These are phyloP conservation scores for Bombyx mandarina DNA, from an alignment of 1,140 invertebrate species.

Conservation along the genomic window DNA sequence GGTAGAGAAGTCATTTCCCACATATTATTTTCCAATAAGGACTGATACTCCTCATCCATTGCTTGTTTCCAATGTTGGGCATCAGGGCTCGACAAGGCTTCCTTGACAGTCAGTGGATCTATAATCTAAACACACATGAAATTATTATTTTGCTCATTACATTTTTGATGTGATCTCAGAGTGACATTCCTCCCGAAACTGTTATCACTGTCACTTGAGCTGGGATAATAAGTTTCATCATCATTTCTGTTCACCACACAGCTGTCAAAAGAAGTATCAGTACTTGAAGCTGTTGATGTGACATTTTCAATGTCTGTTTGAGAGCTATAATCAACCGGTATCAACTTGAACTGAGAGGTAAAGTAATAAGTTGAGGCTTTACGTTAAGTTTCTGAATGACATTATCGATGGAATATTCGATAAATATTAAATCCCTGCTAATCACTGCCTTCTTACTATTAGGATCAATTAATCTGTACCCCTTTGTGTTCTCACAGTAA, in stretches of 20 bases:
- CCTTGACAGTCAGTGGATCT: constrained; percentile 11
- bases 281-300: no score
- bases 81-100: constrained; percentile 6
- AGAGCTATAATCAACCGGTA: no score
- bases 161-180: no score
- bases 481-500: constrained; percentile 23
- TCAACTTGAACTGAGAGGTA: no score
- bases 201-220: no score
- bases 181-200: no score
- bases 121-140: constrained; percentile 4
- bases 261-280: no score
- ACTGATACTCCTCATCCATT: constrained; percentile 16
- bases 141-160: no score
- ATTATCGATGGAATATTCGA: constrained; percentile 12
- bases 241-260: no score
- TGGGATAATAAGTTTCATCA: no score
- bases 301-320: no score
- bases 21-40: constrained; percentile 16
- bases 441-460: constrained; percentile 20
- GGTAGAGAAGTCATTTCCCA: constrained; percentile 13
- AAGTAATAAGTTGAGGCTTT: background rate
- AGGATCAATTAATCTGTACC: constrained; percentile 16
- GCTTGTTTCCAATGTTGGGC: constrained; percentile 13
- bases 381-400: constrained; percentile 9
- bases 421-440: constrained; percentile 26